Percentiles rank a stretch among this genome's conserved stretches.
phyloP scores from a whole-genome alignment of 2,888 invertebrate genomes.

The Marronus borbonicus region DNA sequence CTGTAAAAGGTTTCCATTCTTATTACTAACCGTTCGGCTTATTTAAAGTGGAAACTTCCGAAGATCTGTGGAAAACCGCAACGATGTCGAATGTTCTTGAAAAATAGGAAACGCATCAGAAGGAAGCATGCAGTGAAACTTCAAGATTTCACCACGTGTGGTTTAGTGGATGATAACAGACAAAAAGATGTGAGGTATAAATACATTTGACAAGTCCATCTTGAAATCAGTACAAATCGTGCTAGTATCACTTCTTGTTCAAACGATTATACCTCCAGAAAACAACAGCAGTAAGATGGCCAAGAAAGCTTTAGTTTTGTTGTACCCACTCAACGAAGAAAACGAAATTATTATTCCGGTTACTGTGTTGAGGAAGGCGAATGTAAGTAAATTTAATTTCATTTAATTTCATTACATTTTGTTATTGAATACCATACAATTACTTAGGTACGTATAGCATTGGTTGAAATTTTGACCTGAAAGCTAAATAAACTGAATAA shows the following conservation, averaged over 20 bases:
- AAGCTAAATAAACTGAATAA: no score
- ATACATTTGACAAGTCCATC: background rate
- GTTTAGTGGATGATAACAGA: background rate
- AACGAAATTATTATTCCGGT: conserved; percentile 92
- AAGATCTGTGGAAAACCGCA: background rate
- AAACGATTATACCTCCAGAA: background rate
- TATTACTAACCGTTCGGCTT: no score
- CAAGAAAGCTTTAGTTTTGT: conserved; percentile 74
- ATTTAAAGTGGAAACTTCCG: no score
- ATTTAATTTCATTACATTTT: background rate
- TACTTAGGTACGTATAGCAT: no score
- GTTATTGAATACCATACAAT: background rate
- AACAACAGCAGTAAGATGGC: background rate
- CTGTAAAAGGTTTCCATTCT: no score
- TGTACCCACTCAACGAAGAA: conserved; percentile 93
- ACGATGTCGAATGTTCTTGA: background rate
- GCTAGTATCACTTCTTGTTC: background rate
- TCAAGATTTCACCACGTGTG: background rate
- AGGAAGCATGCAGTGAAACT: background rate
- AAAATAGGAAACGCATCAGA: background rate
- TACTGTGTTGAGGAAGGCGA: conserved; percentile 89
- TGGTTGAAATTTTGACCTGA: no score
- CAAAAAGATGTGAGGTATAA: background rate
- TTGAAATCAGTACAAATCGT: background rate
- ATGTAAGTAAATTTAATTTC: conserved; percentile 76